Evolutionary conservation across 2,888 invertebrate genomes (phyloP), one percentile per base, ranked within the genome.

Genomic region (Alviniconcha strummeri): DNA sequence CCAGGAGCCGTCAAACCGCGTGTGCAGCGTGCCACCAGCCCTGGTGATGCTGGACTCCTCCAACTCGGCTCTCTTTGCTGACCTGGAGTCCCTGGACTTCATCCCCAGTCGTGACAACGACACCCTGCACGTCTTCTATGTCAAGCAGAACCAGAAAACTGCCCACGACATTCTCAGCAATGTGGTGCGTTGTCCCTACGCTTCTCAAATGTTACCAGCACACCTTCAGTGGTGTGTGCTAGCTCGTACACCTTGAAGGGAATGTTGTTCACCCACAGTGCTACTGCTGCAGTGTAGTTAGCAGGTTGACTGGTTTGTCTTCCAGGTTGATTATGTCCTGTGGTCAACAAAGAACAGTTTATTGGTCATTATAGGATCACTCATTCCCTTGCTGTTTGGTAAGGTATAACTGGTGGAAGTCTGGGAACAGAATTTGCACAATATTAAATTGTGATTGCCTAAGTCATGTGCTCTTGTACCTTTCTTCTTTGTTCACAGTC

Each of bases 51-150:
- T 98, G 85, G 97, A 97, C 93, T 96, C 96, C 74, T 94, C 95
- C 1, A 94, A 95, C 80, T 92, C 95, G 0, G 97, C 96, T 76
- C 97, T 99, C 93, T 95, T 95, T 71, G 94, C 95, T 11, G 98
- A 98, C 91, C 94, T 99, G 85, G 96, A 97, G 87, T 94, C 95
- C 56, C 94, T 99, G 84, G 99, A 99, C 94, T 96, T 96, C 88
- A 96, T 97, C 91, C 97, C 98, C 89, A 96, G 97, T 69, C 95
- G 98, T 87, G 97, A 97, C 4, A 96, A 96, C 91, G 97, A 98
- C 92, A 99, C 98, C 0, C 97, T 97, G 86, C 98, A 98, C 93
- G 96, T 99, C 88, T 98, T 98, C 95, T 99, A 98, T 92, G 98
- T 97, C 4, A 96, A 97, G 93, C 96, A 97, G 17, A 98, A 97